phyloP scores from a whole-genome alignment of 1,140 invertebrate species.

The Brachionus plicatilis region DNA sequence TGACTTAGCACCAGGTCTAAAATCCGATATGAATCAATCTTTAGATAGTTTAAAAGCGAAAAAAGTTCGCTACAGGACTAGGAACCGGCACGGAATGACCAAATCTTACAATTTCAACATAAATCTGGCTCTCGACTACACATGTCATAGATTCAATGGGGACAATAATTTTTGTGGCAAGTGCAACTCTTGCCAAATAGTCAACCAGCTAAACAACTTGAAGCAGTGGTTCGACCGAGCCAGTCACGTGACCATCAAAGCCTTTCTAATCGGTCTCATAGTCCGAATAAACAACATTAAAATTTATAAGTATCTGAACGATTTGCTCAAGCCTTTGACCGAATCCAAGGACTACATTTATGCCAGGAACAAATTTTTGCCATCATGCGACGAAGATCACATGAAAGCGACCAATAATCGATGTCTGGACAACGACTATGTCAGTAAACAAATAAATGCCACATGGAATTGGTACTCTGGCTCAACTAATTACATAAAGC shows the following conservation, averaged over 20 bases:
- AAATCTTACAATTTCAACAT: slow-evolving; percentile 12
- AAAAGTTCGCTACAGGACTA: not conserved
- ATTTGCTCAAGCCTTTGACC: slow-evolving; percentile 18
- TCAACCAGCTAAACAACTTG: not conserved
- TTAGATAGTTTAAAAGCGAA: not conserved
- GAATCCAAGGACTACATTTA: slow-evolving; percentile 32
- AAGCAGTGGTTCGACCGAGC: slow-evolving; percentile 38
- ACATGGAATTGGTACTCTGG: slow-evolving; percentile 18
- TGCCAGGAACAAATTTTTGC: slow-evolving; percentile 34
- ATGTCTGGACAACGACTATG: slow-evolving; percentile 14
- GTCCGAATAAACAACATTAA: slow-evolving; percentile 2
- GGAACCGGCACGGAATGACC: slow-evolving; percentile 7
- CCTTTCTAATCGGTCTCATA: slow-evolving; percentile 12
- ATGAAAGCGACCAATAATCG: slow-evolving; percentile 32
- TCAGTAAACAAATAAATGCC: slow-evolving; percentile 4
- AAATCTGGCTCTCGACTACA: slow-evolving; percentile 1
- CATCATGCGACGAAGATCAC: slow-evolving; percentile 31
- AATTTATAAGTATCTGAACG: slow-evolving; percentile 25
- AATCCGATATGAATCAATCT: not conserved
- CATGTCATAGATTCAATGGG: slow-evolving; percentile 18
- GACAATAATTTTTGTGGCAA: slow-evolving; percentile 31
- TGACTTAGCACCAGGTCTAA: not conserved
- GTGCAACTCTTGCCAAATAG: slow-evolving; percentile 37
- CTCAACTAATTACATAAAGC: slow-evolving; percentile 9
- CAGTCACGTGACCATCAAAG: not conserved